A percentile compares a stretch with the other conserved stretches of the same genome.
Conservation (phyloP, 1,140 invertebrate genomes). For the Plutomurus gul region DNA sequence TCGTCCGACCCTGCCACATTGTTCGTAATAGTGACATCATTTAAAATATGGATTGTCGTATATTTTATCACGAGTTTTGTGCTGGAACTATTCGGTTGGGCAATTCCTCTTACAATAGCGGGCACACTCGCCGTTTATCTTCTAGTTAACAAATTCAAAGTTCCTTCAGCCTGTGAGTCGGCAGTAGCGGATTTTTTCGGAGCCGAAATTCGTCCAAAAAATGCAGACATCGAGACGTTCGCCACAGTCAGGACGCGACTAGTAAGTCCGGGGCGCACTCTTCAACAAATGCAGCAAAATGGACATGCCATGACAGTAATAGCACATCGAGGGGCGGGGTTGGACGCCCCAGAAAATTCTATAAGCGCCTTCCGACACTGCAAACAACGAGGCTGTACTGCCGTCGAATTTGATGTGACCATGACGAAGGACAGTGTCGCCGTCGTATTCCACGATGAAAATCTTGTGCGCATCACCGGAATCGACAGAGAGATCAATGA, state of each 20-base stretch:
- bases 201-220: background rate
- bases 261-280: too few species aligned
- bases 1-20: too few species aligned
- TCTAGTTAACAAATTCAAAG: background rate
- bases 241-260: background rate
- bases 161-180: background rate
- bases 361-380: slow-evolving; percentile 45
- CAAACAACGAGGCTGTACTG: slow-evolving; percentile 67
- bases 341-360: slow-evolving; percentile 76
- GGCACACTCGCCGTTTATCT: background rate
- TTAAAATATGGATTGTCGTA: background rate
- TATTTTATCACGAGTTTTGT: background rate
- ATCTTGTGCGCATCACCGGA: slow-evolving; percentile 69
- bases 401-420: slow-evolving; percentile 75
- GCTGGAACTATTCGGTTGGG: background rate
- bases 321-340: slow-evolving; percentile 70
- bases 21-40: background rate
- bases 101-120: background rate
- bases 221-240: background rate
- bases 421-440: slow-evolving; percentile 73
- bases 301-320: slow-evolving; percentile 55
- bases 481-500: slow-evolving; percentile 62
- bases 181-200: slow-evolving; percentile 37
- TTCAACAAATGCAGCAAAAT: background rate
- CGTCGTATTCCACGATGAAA: slow-evolving; percentile 75